Percentiles rank a stretch among this genome's conserved stretches.
phyloP scores from a whole-genome alignment of 2,888 invertebrate species.

The Phyto melanocephala region DNA sequence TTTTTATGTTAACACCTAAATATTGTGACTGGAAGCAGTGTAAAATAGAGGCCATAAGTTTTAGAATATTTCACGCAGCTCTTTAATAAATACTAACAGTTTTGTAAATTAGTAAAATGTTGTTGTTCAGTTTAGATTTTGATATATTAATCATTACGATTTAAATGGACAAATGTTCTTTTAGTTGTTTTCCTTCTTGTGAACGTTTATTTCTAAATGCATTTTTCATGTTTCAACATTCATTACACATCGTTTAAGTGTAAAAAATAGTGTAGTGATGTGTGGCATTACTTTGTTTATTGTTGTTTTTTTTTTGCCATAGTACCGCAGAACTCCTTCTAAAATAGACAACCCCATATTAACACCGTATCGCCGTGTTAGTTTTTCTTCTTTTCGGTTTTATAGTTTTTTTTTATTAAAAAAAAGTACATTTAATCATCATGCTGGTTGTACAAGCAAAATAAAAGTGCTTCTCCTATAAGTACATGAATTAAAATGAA shows the following conservation, averaged over 20 bases:
- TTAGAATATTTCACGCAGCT: no score
- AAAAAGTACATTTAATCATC: slow-evolving; percentile 41
- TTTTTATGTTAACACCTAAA: no score
- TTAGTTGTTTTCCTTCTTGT: neutral
- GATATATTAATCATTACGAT: slow-evolving; percentile 52
- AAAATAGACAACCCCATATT: slow-evolving; percentile 46
- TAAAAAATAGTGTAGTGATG: slow-evolving; percentile 36
- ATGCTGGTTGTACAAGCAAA: neutral
- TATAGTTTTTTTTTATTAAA: slow-evolving; percentile 4
- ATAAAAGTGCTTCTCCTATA: slow-evolving; percentile 18
- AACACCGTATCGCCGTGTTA: slow-evolving; percentile 21
- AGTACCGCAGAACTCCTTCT: slow-evolving; percentile 36
- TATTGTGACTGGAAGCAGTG: no score
- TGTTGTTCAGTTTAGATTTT: slow-evolving; percentile 18
- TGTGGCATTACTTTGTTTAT: slow-evolving; percentile 53
- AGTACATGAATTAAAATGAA: neutral
- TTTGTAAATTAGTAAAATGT: no score
- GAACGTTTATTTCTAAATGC: slow-evolving; percentile 48
- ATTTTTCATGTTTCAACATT: slow-evolving; percentile 59
- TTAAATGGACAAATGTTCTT: slow-evolving; percentile 50
- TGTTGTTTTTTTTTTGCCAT: neutral
- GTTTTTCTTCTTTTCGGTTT: neutral
- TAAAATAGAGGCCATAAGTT: no score
- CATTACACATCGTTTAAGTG: slow-evolving; percentile 56
- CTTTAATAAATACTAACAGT: no score